Percentiles rank a stretch among this genome's conserved stretches.
Conservation (phyloP, 1,140 invertebrate species). For the Pseudoatta argentina region DNA sequence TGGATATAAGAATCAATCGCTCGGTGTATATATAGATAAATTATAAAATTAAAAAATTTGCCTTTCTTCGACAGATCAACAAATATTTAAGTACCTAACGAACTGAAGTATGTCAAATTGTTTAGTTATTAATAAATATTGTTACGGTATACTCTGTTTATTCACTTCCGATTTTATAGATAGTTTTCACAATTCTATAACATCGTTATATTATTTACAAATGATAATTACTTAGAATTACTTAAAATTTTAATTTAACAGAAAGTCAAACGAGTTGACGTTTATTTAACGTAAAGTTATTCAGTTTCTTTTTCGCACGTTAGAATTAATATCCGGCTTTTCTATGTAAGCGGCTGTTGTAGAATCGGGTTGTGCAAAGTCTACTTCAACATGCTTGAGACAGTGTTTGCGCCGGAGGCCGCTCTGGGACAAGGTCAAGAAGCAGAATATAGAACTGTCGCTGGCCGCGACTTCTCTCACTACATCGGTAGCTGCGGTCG, state of each 20-base stretch:
- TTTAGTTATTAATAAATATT: neutral
- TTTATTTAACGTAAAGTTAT: neutral
- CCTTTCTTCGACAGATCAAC: neutral
- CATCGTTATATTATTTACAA: neutral
- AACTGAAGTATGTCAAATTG: neutral
- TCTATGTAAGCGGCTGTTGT: neutral
- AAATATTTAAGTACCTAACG: neutral
- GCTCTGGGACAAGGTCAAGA: constrained; percentile 78
- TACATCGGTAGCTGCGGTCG: constrained; percentile 49
- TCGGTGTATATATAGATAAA: neutral
- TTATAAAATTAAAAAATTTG: neutral
- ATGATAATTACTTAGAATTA: neutral
- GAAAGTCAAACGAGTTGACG: neutral
- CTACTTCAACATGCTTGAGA: constrained; percentile 68
- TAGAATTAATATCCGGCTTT: neutral
- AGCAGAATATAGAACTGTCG: constrained; percentile 76
- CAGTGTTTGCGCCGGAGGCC: constrained; percentile 64
- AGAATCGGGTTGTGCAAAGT: constrained; percentile 38
- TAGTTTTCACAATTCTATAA: neutral
- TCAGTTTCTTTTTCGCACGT: neutral
- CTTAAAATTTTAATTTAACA: neutral
- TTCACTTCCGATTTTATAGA: neutral
- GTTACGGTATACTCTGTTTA: neutral
- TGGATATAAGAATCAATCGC: too few species aligned
- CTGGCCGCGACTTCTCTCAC: constrained; percentile 58